phyloP scores from a whole-genome alignment of 2,888 invertebrate species.

The Chrysomela aeneicollis region DNA sequence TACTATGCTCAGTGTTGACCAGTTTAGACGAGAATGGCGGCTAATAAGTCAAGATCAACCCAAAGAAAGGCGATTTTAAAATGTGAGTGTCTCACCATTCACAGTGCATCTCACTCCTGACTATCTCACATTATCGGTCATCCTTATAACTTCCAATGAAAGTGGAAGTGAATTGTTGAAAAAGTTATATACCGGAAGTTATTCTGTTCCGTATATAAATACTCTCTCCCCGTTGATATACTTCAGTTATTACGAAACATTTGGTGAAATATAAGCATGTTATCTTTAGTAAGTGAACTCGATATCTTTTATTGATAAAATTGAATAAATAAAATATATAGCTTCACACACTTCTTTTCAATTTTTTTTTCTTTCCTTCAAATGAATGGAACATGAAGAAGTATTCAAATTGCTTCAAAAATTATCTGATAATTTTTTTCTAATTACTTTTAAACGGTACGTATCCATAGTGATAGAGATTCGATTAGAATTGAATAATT shows the following conservation, averaged over 20 bases:
- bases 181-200: constrained; percentile 48
- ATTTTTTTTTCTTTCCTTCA: too few species aligned
- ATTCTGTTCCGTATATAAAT: constrained; percentile 48
- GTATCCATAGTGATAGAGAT: too few species aligned
- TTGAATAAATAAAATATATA: too few species aligned
- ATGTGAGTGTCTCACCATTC: constrained; percentile 13
- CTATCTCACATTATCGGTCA: background rate
- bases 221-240: constrained; percentile 41
- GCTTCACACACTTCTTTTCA: too few species aligned
- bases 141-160: constrained; percentile 47
- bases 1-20: background rate
- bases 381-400: too few species aligned
- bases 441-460: too few species aligned
- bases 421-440: too few species aligned
- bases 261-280: constrained; percentile 44
- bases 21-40: background rate
- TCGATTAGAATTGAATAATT: too few species aligned
- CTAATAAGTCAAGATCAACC: constrained; percentile 8
- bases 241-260: constrained; percentile 42
- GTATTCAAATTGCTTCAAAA: too few species aligned
- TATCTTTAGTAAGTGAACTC: constrained; percentile 49
- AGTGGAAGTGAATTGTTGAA: constrained; percentile 51
- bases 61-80: constrained; percentile 3
- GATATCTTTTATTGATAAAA: background rate
- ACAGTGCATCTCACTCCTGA: constrained; percentile 12